Conservation (phyloP, 2,888 invertebrate species). For the Diarsia rubi region DNA sequence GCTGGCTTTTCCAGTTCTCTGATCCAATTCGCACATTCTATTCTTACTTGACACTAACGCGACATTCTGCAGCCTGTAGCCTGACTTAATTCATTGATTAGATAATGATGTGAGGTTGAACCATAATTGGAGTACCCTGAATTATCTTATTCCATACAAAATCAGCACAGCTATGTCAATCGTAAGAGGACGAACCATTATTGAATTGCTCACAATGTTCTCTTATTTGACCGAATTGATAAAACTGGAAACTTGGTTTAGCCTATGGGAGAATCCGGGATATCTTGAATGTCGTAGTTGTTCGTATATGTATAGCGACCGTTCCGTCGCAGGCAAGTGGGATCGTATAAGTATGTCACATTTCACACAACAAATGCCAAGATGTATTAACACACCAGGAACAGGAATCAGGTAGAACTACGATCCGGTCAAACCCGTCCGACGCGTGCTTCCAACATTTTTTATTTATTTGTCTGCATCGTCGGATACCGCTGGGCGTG, state of each 20-base stretch:
- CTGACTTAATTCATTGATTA: conserved; percentile 65
- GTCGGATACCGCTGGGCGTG: conserved; percentile 90
- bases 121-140: conserved; percentile 4
- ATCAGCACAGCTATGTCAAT: neutral
- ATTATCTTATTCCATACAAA: conserved; percentile 2
- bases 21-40: conserved; percentile 87
- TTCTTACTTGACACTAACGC: conserved; percentile 75
- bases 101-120: conserved; percentile 45
- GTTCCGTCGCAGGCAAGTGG: conserved; percentile 15
- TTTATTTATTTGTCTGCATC: conserved; percentile 91
- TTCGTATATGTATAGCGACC: neutral
- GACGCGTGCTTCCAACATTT: conserved; percentile 91
- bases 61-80: conserved; percentile 67
- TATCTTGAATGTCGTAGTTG: neutral
- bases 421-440: conserved; percentile 91
- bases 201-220: neutral
- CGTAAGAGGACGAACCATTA: neutral
- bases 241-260: neutral
- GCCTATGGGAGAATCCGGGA: neutral
- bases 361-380: conserved; percentile 78
- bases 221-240: conserved; percentile 10
- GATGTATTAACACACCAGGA: conserved; percentile 87
- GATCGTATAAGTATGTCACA: conserved; percentile 58
- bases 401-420: conserved; percentile 91
- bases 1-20: conserved; percentile 90